Percentiles rank a stretch among this genome's conserved stretches.
phyloP scores from a whole-genome alignment of 2,888 invertebrate species.

The Anthophora plumipes region DNA sequence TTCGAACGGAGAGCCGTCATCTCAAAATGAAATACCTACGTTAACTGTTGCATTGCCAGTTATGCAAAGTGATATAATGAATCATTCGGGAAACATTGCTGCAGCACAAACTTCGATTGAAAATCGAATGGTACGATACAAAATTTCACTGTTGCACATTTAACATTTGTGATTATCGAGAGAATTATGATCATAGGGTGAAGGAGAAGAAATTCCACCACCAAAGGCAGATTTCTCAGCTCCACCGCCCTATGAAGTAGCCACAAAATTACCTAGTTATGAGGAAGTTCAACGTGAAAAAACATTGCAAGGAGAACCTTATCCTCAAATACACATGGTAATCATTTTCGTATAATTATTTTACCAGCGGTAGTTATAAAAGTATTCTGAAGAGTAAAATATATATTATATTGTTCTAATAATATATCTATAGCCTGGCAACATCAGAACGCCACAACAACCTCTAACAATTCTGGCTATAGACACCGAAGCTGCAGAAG shows the following conservation, averaged over 20 bases:
- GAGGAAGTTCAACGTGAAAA: slow-evolving; percentile 97
- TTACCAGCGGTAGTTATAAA: not conserved
- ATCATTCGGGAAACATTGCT: slow-evolving; percentile 64
- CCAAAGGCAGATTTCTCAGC: slow-evolving; percentile 94
- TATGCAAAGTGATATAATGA: slow-evolving; percentile 65
- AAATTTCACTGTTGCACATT: not conserved
- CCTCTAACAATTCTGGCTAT: slow-evolving; percentile 91
- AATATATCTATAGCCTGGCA: slow-evolving; percentile 75
- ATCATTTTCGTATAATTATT: slow-evolving; percentile 14
- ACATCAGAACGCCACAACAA: slow-evolving; percentile 85
- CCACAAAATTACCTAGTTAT: slow-evolving; percentile 94
- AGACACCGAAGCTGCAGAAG: slow-evolving; percentile 90
- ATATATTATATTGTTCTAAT: slow-evolving; percentile 3
- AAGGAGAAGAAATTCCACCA: slow-evolving; percentile 89
- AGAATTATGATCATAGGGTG: slow-evolving; percentile 49
- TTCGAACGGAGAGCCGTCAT: slow-evolving; percentile 60
- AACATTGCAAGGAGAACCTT: slow-evolving; percentile 89
- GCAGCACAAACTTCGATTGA: slow-evolving; percentile 54
- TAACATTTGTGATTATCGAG: slow-evolving; percentile 2
- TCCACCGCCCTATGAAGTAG: slow-evolving; percentile 95
- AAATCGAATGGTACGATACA: slow-evolving; percentile 59
- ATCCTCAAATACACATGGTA: slow-evolving; percentile 81
- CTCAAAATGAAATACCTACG: slow-evolving; percentile 65
- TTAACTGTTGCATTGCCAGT: slow-evolving; percentile 72
- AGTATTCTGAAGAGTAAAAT: not conserved